Conservation (phyloP, 2,797 vertebrate genomes). For the Mycteria americana region DNA sequence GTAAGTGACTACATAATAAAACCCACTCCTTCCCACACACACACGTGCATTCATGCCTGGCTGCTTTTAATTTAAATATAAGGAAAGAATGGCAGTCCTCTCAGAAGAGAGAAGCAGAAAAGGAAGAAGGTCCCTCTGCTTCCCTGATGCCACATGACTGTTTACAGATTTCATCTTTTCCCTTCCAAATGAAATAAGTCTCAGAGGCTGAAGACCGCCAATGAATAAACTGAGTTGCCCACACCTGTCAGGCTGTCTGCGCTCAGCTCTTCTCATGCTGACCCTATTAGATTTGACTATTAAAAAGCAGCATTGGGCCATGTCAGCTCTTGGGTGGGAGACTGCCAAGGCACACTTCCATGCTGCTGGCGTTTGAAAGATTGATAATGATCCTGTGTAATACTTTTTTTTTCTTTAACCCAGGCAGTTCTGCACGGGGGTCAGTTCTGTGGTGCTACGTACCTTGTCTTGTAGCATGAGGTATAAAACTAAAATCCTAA, state of each 20-base stretch:
- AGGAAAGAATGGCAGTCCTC: not conserved
- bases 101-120: not conserved
- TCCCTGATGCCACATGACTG: not conserved
- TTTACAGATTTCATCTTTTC: constrained; percentile 11
- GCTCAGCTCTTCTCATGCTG: not conserved
- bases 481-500: not conserved
- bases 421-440: not conserved
- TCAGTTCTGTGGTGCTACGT: not conserved
- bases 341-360: not conserved
- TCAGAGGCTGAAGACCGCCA: not conserved
- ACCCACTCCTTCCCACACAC: not conserved
- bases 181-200: not conserved
- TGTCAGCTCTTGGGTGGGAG: constrained; percentile 29
- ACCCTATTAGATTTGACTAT: constrained; percentile 28
- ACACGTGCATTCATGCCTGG: not conserved
- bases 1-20: not conserved
- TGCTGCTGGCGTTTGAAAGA: not conserved
- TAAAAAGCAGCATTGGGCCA: constrained; percentile 29
- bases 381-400: not conserved
- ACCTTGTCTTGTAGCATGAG: not conserved
- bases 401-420: not conserved
- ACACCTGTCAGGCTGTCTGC: not conserved
- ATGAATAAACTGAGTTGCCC: not conserved
- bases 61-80: constrained; percentile 29
- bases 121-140: not conserved